Conservation (phyloP, 1,140 invertebrate species). For the Lepidotrigona ventralis region DNA sequence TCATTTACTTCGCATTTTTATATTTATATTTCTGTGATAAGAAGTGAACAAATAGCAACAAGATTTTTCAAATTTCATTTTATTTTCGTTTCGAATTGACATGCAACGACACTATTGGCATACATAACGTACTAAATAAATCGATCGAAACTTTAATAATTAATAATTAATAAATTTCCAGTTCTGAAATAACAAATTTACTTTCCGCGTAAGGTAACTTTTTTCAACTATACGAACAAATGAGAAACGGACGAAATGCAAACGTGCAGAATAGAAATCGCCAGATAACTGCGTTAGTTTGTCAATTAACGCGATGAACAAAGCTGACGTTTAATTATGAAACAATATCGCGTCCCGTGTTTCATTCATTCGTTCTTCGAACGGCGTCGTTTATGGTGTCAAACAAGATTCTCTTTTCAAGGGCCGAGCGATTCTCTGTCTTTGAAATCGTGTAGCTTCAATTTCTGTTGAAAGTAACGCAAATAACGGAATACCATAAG, state of each 20-base stretch:
- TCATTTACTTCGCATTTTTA: background rate
- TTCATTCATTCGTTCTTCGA: background rate
- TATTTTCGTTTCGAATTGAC: background rate
- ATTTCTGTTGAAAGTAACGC: slow-evolving; percentile 1
- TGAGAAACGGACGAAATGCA: background rate
- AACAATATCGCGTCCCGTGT: background rate
- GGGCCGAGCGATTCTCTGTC: background rate
- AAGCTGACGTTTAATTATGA: background rate
- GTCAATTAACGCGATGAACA: background rate
- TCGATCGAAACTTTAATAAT: background rate
- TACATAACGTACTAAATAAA: background rate
- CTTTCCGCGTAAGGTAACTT: background rate
- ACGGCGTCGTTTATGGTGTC: background rate
- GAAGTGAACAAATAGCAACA: background rate
- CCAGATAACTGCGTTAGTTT: background rate
- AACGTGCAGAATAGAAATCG: background rate
- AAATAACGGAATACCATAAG: background rate
- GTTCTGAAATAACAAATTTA: background rate
- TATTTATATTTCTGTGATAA: background rate
- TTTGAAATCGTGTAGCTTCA: background rate
- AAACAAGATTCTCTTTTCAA: background rate
- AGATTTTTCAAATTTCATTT: background rate
- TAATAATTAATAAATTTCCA: background rate
- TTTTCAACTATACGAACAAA: background rate
- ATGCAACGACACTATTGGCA: background rate